A percentile compares a stretch with the other conserved stretches of the same genome.
These are phyloP conservation scores for Agrochola lota DNA, from an alignment of 2,888 invertebrate species.

Conservation along the genomic window DNA sequence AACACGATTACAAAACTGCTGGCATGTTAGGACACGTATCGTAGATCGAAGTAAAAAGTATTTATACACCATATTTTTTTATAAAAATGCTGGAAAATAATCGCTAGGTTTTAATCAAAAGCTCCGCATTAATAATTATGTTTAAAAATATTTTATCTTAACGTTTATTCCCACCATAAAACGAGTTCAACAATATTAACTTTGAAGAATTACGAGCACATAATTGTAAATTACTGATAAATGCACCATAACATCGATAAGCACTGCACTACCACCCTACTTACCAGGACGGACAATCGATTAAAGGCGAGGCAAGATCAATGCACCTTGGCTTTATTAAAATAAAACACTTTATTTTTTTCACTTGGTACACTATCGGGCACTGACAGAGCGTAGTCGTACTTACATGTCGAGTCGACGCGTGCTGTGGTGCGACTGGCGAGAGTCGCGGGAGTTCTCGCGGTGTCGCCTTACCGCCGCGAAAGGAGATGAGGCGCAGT, in stretches of 20 bases:
- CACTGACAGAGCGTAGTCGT: conserved; percentile 80
- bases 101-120: conserved; percentile 2
- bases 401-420: conserved; percentile 91
- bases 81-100: conserved; percentile 11
- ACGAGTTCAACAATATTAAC: conserved; percentile 21
- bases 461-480: conserved; percentile 90
- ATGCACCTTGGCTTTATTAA: conserved; percentile 78
- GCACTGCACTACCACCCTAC: conserved; percentile 82
- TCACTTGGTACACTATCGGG: conserved; percentile 81
- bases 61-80: conserved; percentile 28
- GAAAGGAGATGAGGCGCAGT: conserved; percentile 85
- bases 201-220: conserved; percentile 47
- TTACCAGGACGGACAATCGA: conserved; percentile 75
- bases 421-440: conserved; percentile 90
- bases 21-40: conserved; percentile 58
- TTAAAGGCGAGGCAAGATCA: conserved; percentile 71
- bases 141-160: conserved; percentile 37
- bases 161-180: conserved; percentile 16
- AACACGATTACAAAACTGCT: conserved; percentile 76
- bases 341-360: conserved; percentile 80
- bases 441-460: conserved; percentile 76
- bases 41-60: conserved; percentile 57
- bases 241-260: conserved; percentile 62
- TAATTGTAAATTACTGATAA: conserved; percentile 58
- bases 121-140: background rate